Conservation (phyloP, 1,140 invertebrate genomes). For the Yoshiicerus persimilis region DNA sequence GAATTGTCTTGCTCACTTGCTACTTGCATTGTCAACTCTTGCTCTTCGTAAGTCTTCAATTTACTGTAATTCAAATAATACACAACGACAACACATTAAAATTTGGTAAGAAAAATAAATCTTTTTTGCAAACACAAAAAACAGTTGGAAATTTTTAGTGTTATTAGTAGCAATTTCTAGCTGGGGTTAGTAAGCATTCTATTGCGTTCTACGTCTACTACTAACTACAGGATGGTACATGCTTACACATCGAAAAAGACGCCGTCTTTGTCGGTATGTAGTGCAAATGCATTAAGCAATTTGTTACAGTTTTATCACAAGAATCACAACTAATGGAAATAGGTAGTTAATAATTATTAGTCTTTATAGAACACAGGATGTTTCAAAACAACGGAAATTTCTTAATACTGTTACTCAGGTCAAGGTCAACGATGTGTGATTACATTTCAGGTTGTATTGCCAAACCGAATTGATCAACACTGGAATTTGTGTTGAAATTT, state of each 20-base stretch:
- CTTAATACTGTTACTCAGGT: not conserved
- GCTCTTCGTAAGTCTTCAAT: conserved; percentile 86
- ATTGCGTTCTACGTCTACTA: too few relatives aligned
- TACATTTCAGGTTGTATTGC: not conserved
- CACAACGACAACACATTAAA: conserved; percentile 11
- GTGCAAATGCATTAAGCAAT: not conserved
- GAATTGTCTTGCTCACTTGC: conserved; percentile 72
- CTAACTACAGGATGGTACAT: too few relatives aligned
- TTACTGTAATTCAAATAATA: conserved; percentile 62
- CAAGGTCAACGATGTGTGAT: not conserved
- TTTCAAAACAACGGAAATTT: not conserved
- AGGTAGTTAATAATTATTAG: not conserved
- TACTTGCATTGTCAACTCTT: conserved; percentile 89
- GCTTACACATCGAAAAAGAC: too few relatives aligned
- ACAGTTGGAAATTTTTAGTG: not conserved
- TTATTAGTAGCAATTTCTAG: not conserved
- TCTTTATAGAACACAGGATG: not conserved
- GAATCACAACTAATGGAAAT: not conserved
- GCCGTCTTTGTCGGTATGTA: not conserved
- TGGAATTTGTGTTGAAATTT: not conserved
- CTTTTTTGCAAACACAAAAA: not conserved
- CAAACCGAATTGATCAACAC: not conserved
- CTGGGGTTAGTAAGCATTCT: not conserved
- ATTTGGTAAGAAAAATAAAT: not conserved
- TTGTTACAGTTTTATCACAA: not conserved